Evolutionary conservation across 1,140 invertebrate genomes (phyloP).

Genomic region (Temnothorax longispinosus): DNA sequence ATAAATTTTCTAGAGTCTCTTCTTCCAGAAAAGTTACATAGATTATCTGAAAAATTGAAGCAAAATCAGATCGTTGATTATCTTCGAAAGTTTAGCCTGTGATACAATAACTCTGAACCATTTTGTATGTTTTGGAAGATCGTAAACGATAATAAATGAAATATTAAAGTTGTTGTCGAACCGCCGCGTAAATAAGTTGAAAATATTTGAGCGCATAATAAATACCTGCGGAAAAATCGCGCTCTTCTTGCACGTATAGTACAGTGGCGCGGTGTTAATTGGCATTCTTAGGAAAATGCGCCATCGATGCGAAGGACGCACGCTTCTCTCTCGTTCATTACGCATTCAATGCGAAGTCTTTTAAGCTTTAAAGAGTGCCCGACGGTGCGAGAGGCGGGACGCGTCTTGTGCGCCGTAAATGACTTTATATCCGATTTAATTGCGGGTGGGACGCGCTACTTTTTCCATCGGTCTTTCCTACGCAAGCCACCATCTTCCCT

Average conservation of each 20-base stretch:
- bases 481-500: background rate
- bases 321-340: conserved; percentile 67
- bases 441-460: conserved; percentile 33
- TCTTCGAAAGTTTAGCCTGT: background rate
- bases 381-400: conserved; percentile 49
- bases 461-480: background rate
- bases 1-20: background rate
- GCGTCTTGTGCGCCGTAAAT: conserved; percentile 36
- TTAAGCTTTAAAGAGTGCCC: background rate
- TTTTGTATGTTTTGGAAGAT: background rate
- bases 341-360: conserved; percentile 63
- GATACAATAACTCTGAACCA: background rate
- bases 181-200: background rate
- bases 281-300: conserved; percentile 63
- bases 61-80: background rate
- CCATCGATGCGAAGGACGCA: conserved; percentile 7
- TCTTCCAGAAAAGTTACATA: background rate
- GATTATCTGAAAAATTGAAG: background rate
- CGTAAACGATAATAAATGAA: background rate
- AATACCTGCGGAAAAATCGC: background rate
- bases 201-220: background rate
- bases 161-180: background rate
- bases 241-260: conserved; percentile 65
- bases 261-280: conserved; percentile 70
- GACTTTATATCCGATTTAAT: conserved; percentile 68